A percentile compares a stretch with the other conserved stretches of the same genome.
These are phyloP conservation scores for Hafferia zeledoni DNA, from an alignment of 2,797 vertebrate genomes.

Conservation along the genomic window DNA sequence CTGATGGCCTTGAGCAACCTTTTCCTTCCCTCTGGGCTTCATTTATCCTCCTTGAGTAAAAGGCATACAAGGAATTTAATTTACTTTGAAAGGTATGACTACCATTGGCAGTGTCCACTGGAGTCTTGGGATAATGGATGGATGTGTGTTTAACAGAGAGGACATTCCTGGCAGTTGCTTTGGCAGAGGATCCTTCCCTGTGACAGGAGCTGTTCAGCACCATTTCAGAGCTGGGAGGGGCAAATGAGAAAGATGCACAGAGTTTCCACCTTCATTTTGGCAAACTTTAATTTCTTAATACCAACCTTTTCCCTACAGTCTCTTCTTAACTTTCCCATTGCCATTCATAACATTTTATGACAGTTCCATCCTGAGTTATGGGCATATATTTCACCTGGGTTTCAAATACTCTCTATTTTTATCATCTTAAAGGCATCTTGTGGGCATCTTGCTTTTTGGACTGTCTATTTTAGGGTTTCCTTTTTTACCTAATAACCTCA, in stretches of 20 bases:
- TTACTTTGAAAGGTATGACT: background rate
- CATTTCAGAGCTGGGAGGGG: background rate
- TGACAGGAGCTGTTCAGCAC: background rate
- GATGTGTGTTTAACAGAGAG: background rate
- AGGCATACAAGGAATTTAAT: background rate
- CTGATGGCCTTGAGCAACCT: background rate
- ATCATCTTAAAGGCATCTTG: background rate
- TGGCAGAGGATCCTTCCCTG: background rate
- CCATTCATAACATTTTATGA: background rate
- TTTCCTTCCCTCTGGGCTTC: background rate
- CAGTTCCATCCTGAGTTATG: background rate
- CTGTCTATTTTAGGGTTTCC: background rate
- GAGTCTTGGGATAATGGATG: background rate
- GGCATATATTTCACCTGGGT: background rate
- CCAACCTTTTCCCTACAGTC: background rate
- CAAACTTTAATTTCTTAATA: background rate
- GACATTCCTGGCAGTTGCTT: background rate
- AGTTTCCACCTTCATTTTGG: background rate
- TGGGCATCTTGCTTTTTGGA: background rate
- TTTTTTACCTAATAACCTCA: background rate
- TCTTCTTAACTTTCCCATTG: background rate
- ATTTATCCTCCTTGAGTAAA: background rate
- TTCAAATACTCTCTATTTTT: background rate
- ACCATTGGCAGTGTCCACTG: background rate
- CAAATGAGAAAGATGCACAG: background rate